phyloP scores from a whole-genome alignment of 2,113 vertebrate genomes.

The Stegostoma tigrinum region DNA sequence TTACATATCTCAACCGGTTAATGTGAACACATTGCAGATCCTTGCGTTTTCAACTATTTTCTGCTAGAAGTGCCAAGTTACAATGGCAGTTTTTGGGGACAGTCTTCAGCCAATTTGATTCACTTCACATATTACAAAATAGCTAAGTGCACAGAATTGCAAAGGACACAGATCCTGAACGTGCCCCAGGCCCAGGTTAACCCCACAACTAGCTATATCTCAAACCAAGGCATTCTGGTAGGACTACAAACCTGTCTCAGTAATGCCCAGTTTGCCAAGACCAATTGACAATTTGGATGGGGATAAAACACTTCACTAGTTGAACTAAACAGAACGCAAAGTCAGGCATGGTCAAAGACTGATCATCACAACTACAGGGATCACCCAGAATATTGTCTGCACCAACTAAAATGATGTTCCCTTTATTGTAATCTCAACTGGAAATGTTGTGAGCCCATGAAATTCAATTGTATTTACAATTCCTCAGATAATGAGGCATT shows the following conservation, averaged over 20 bases:
- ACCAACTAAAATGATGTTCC: not conserved
- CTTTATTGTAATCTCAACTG: not conserved
- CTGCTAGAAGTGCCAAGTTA: not conserved
- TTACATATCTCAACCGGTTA: too few species aligned
- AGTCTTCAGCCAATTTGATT: conserved; percentile 3
- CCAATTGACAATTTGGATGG: not conserved
- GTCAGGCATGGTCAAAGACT: not conserved
- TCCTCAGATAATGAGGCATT: not conserved
- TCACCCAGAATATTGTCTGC: not conserved
- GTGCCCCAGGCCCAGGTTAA: too few species aligned
- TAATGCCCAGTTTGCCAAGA: not conserved
- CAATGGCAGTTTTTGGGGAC: too few species aligned
- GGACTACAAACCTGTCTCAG: not conserved
- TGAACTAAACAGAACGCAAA: not conserved
- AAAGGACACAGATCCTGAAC: not conserved
- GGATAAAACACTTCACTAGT: not conserved
- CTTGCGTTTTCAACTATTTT: not conserved
- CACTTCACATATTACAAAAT: not conserved
- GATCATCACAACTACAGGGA: not conserved
- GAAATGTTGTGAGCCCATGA: not conserved
- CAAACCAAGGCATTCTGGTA: not conserved
- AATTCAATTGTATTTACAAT: not conserved
- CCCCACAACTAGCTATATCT: not conserved
- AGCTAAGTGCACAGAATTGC: not conserved
- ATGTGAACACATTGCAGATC: too few species aligned